Percentiles rank a stretch among this genome's conserved stretches.
Conservation (phyloP, 2,888 invertebrate species). For the Dasysyrphus albostriatus region DNA sequence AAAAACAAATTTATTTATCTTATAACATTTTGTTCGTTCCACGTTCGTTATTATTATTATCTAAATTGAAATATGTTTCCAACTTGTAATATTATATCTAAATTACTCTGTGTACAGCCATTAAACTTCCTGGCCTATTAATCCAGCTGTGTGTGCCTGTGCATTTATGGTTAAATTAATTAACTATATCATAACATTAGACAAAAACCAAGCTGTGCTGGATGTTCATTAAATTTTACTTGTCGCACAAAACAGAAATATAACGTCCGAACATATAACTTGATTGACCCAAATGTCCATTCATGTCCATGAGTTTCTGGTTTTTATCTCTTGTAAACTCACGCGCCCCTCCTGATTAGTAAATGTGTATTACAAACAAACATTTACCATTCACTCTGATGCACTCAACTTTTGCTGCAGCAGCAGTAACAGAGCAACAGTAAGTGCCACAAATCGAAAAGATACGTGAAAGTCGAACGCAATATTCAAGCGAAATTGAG, state of each 20-base stretch:
- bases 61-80: slow-evolving; percentile 45
- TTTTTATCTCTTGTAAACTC: slow-evolving; percentile 24
- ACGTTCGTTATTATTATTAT: neutral
- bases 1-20: neutral
- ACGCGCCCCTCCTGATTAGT: slow-evolving; percentile 13
- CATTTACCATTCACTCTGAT: slow-evolving; percentile 49
- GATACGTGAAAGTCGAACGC: slow-evolving; percentile 61
- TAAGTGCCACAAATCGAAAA: slow-evolving; percentile 20
- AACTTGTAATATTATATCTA: slow-evolving; percentile 46
- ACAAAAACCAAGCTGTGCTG: slow-evolving; percentile 35
- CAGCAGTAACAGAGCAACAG: neutral
- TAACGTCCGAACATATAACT: slow-evolving; percentile 43
- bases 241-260: slow-evolving; percentile 47
- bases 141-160: slow-evolving; percentile 1
- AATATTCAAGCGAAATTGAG: slow-evolving; percentile 62
- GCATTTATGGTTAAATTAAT: slow-evolving; percentile 69
- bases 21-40: neutral
- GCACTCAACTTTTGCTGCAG: slow-evolving; percentile 26
- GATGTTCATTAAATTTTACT: slow-evolving; percentile 64
- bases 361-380: neutral
- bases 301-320: slow-evolving; percentile 50
- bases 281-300: slow-evolving; percentile 70
- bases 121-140: slow-evolving; percentile 61
- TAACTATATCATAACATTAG: slow-evolving; percentile 67
- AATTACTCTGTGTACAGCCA: slow-evolving; percentile 28